A percentile compares a stretch with the other conserved stretches of the same genome.
phyloP scores from a whole-genome alignment of 2,888 invertebrate genomes.

The Drosophila prostipennis region DNA sequence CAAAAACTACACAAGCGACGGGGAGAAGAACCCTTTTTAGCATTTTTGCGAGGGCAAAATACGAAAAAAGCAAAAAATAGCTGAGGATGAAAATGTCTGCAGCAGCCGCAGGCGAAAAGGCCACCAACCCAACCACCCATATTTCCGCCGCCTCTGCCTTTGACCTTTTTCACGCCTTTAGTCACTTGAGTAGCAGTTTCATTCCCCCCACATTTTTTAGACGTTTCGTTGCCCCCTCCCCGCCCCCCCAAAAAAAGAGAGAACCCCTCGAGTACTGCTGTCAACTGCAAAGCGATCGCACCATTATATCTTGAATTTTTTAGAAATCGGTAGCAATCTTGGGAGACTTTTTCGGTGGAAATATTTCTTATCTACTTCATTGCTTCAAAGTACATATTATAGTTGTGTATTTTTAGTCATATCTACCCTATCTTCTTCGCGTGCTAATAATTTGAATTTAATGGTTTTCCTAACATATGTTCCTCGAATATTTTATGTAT shows the following conservation, averaged over 20 bases:
- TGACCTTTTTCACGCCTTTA: conserved; percentile 78
- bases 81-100: conserved; percentile 50
- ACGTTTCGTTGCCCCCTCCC: conserved; percentile 4
- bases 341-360: not conserved
- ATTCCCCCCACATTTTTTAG: conserved; percentile 36
- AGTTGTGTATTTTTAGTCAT: not conserved
- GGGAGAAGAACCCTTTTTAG: conserved; percentile 40
- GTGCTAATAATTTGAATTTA: not conserved
- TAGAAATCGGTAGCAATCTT: not conserved
- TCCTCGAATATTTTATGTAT: not conserved
- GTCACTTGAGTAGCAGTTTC: conserved; percentile 70
- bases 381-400: too few relatives aligned
- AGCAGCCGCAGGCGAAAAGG: conserved; percentile 36
- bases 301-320: conserved; percentile 4
- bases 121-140: conserved; percentile 7
- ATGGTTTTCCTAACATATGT: not conserved
- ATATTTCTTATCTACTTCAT: not conserved
- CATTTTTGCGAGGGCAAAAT: conserved; percentile 30
- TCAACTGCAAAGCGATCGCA: conserved; percentile 60
- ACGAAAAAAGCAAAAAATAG: conserved; percentile 1
- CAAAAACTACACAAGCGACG: conserved; percentile 30
- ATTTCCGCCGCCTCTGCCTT: conserved; percentile 54
- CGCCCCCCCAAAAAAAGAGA: conserved; percentile 5
- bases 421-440: not conserved
- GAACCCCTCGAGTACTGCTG: conserved; percentile 47